Evolutionary conservation across 2,113 vertebrate genomes (phyloP).

Genomic region (Gorsachius goisagi): DNA sequence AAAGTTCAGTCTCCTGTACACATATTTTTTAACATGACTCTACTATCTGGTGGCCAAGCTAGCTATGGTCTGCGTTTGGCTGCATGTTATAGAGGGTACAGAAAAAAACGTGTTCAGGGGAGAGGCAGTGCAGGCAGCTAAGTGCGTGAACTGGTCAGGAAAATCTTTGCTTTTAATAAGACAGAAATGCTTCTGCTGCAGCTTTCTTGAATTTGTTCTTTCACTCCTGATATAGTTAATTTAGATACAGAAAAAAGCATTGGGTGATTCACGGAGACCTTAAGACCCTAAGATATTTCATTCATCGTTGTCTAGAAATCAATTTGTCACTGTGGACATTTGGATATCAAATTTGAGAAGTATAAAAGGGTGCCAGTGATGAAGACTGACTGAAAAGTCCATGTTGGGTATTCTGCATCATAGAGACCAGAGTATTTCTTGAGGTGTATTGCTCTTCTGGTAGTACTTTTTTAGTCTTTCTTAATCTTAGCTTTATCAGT

Average conservation of each 20-base stretch:
- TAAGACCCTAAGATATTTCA: background rate
- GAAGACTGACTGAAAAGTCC: background rate
- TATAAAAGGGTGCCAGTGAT: background rate
- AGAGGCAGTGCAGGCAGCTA: background rate
- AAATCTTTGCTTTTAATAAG: background rate
- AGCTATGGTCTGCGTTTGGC: background rate
- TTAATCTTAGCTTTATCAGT: background rate
- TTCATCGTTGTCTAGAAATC: background rate
- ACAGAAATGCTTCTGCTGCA: background rate
- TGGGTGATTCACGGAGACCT: background rate
- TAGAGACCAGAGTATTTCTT: background rate
- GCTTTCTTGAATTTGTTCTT: background rate
- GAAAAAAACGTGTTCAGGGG: background rate
- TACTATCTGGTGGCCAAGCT: background rate
- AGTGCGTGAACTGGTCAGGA: background rate
- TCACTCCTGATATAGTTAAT: background rate
- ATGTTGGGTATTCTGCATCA: background rate
- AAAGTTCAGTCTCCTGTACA: background rate
- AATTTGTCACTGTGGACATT: background rate
- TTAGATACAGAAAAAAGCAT: background rate
- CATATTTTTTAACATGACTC: background rate
- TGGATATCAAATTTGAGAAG: background rate
- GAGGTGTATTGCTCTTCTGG: background rate
- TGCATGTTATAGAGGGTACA: background rate
- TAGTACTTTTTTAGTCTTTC: background rate